Evolutionary conservation across 2,888 invertebrate species (phyloP), one percentile per base, ranked within the genome.

Genomic region (Rotaria macrura): DNA sequence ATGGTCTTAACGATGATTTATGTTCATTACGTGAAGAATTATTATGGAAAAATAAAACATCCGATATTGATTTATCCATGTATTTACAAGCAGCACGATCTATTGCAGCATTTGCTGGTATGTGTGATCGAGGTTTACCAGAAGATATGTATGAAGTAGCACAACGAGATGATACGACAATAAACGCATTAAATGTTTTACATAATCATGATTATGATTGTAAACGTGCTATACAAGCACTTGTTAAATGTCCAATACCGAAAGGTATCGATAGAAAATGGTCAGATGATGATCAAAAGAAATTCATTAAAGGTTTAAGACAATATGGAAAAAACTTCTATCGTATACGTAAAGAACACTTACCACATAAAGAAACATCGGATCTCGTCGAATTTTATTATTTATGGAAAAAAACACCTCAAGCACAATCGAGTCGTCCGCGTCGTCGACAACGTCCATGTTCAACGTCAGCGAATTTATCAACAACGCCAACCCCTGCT

Each of bases 281-380:
- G 86, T 57, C n/a, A 43, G 86, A 85, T 47, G 86, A 85, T n/a
- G 86, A 85, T 79, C 86, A 86, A 91, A 98, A 98, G 93, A 93
- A 96, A 89, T 99, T 99, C 93, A 96, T 97, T 87, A 98, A 98
- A 92, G 99, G 99, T 88, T 93, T 99, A 89, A 93, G 97, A 88
- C 96, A 96, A 91, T 96, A 96, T 92, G 99, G 99, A 89, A 99
- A 99, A 92, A 98, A 99, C 92, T 99, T 99, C 92, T 96, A 96
- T 92, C 94, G 96, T 90, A 99, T 99, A 89, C 93, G 95, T 89
- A 97, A 97, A 91, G 98, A 99, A 92, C 93, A 97, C 88, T 92
- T 99, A 88, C 96, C 97, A 86, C 96, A 97, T 91, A 96, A 97
- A 93, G 96, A 97, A 90, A 97, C 97, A 86, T 65, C 85, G 83